Percentiles rank a stretch among this genome's conserved stretches.
Conservation (phyloP, 2,797 vertebrate species). For the Epinephelus coioides region DNA sequence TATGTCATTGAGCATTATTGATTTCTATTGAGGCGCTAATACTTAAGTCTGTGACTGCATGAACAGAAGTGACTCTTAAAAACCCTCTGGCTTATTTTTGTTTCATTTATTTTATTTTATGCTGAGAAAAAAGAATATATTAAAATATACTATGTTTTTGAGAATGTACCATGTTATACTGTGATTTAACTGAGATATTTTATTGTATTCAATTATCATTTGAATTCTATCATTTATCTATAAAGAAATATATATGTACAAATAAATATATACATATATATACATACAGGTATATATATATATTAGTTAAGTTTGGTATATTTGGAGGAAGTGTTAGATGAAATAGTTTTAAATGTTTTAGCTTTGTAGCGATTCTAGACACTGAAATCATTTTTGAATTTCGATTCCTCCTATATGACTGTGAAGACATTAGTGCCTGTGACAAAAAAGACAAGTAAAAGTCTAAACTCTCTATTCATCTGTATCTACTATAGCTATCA, state of each 20-base stretch:
- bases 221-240: slow-evolving; percentile 88
- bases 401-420: slow-evolving; percentile 91
- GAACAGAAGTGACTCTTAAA: slow-evolving; percentile 88
- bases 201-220: slow-evolving; percentile 89
- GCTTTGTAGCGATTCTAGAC: slow-evolving; percentile 90
- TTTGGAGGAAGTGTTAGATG: slow-evolving; percentile 90
- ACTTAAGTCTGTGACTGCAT: slow-evolving; percentile 91
- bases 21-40: slow-evolving; percentile 85
- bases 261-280: slow-evolving; percentile 88
- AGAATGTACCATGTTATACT: slow-evolving; percentile 92
- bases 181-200: slow-evolving; percentile 90
- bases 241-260: slow-evolving; percentile 89
- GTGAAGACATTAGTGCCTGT: slow-evolving; percentile 93
- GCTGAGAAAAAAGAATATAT: slow-evolving; percentile 86
- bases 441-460: slow-evolving; percentile 89
- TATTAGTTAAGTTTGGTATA: slow-evolving; percentile 90
- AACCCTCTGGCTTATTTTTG: slow-evolving; percentile 86
- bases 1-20: slow-evolving; percentile 82
- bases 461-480: slow-evolving; percentile 86
- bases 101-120: slow-evolving; percentile 77
- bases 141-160: slow-evolving; percentile 90
- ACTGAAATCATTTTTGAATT: slow-evolving; percentile 89
- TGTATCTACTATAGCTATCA: slow-evolving; percentile 85
- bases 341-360: slow-evolving; percentile 92
- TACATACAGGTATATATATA: slow-evolving; percentile 85